phyloP scores from a whole-genome alignment of 64 coral and sea anemone genomes.

The Orbicella faveolata region DNA sequence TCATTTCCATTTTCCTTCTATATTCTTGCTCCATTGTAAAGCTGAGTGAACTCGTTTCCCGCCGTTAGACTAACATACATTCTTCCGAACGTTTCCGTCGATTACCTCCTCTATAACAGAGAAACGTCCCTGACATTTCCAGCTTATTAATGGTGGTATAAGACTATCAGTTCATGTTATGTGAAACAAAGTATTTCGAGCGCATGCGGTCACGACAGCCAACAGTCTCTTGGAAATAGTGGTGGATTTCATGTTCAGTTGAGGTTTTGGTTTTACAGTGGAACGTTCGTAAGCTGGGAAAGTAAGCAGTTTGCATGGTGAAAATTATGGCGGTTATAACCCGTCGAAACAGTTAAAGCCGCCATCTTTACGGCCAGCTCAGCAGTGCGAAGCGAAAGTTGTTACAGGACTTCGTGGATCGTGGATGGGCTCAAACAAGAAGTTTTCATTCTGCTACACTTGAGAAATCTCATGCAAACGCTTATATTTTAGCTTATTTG shows the following conservation, averaged over 20 bases:
- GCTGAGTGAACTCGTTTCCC: conserved; percentile 73
- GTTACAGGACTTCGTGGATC: conserved; percentile 20
- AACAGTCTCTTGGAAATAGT: conserved; percentile 44
- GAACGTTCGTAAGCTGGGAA: conserved; percentile 1
- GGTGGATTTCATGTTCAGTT: conserved; percentile 29
- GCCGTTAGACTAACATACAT: conserved; percentile 58
- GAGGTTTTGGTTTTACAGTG: conserved; percentile 19
- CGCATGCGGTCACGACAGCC: conserved; percentile 53
- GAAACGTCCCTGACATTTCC: conserved; percentile 29
- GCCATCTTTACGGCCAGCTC: conserved; percentile 28
- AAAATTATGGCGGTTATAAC: conserved; percentile 3
- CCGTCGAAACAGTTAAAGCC: conserved; percentile 4
- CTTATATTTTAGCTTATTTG: conserved; percentile 51
- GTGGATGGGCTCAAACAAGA: conserved; percentile 56
- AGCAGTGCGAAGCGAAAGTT: background rate
- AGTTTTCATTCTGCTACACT: conserved; percentile 25
- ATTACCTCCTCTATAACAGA: conserved; percentile 3
- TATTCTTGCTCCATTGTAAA: conserved; percentile 67
- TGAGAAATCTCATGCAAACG: conserved; percentile 35
- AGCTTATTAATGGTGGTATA: conserved; percentile 43
- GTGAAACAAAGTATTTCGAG: conserved; percentile 44
- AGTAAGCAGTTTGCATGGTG: background rate
- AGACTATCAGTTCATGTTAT: conserved; percentile 2
- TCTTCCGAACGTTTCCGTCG: conserved; percentile 38
- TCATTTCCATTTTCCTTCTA: conserved; percentile 75